Evolutionary conservation across 2,888 invertebrate genomes (phyloP), one percentile per base, ranked within the genome.

Genomic region (Temnothorax rugatulus): DNA sequence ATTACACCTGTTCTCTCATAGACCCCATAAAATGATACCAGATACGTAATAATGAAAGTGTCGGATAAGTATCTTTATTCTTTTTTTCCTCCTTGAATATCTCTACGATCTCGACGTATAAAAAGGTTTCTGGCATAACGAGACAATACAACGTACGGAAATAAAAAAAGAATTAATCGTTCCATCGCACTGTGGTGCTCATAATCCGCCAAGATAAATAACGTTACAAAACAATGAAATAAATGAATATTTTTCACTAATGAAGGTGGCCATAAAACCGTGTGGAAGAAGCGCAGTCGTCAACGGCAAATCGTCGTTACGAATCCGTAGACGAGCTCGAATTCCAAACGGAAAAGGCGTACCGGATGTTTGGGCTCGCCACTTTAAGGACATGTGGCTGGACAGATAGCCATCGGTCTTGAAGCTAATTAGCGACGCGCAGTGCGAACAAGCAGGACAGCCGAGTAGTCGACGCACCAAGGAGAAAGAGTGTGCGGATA

Each of bases 381-480:
- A 89, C 92, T 92, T 91, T 92, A 91, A 91, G 92, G 91, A 93
- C 93, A 93, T 94, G 94, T 93, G 94, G 92, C 90, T 91, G 91
- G 89, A 91, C 91, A 89, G 93, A 94, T 94, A 94, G 93, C 89
- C 92, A 93, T 94, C 94, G 93, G 90, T 92, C 92, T 92, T 91
- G 90, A 91, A 88, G 92, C 93, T 94, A 94, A 94, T 94, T 94
- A 94, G 93, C 89, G 90, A 89, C 86, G 91, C 89, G 90, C 91
- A 92, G 92, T 91, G 93, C 92, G 92, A 93, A 93, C 93, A 92
- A 92, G 91, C 91, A 87, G 86, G 84, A 82, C 85, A 84, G 83
- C 82, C 68, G 76, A 41, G 64, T 69, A 77, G 52, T 77, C 73
- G 77, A 54, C 82, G 82, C 73, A 69, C 13, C 79, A 34, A 73